phyloP scores from a whole-genome alignment of 2,888 invertebrate species.

The Yponomeuta sedellus region DNA sequence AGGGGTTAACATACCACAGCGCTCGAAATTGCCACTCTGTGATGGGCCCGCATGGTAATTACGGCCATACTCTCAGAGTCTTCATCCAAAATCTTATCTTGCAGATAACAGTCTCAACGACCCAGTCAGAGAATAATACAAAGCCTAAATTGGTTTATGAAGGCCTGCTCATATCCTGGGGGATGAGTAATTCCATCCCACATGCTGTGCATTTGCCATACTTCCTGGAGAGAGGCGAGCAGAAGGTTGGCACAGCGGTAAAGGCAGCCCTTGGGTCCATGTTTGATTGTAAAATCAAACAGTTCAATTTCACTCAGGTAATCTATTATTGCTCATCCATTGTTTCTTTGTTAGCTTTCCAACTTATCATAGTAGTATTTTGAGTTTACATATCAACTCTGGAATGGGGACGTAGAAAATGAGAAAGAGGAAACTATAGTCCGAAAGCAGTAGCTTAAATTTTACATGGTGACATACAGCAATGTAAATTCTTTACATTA shows the following conservation, averaged over 20 bases:
- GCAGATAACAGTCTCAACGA: constrained; percentile 51
- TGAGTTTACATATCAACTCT: no score
- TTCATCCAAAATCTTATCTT: constrained; percentile 25
- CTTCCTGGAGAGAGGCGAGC: constrained; percentile 62
- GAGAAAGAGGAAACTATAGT: no score
- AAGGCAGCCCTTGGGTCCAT: constrained; percentile 49
- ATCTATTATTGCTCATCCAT: neutral
- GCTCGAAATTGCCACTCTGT: no score
- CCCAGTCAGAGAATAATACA: constrained; percentile 32
- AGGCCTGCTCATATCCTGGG: constrained; percentile 62
- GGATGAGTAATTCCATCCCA: constrained; percentile 35
- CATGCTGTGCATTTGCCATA: constrained; percentile 57
- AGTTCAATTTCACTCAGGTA: constrained; percentile 61
- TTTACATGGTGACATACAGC: no score
- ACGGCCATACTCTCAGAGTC: no score
- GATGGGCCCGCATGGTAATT: no score
- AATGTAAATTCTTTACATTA: no score
- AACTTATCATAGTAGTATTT: no score
- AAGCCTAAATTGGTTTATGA: constrained; percentile 47
- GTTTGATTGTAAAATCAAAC: constrained; percentile 67
- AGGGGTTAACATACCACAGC: no score
- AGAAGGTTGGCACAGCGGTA: constrained; percentile 47
- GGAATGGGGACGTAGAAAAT: no score
- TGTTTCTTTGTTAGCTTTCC: no score
- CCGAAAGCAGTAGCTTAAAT: no score